Evolutionary conservation across 2,888 invertebrate genomes (phyloP).

Genomic region (Neoitamus cyanurus): DNA sequence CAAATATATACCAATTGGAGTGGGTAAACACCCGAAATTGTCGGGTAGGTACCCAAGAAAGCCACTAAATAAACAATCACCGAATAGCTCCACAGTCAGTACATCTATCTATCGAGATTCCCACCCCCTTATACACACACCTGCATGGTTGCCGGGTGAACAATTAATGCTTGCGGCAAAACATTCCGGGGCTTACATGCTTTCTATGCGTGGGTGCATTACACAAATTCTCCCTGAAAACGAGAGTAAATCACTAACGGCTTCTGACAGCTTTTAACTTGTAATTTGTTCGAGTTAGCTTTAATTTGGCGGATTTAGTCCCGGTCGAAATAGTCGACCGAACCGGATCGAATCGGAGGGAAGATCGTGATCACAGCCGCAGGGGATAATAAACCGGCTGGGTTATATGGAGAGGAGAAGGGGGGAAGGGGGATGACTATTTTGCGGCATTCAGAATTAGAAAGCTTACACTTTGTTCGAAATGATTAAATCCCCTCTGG

Average conservation of each 20-base stretch:
- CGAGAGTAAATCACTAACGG: conserved; percentile 22
- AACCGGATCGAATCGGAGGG: not conserved
- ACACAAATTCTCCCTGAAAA: not conserved
- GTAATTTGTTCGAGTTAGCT: conserved; percentile 35
- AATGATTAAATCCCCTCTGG: conserved; percentile 15
- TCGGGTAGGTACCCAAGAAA: not conserved
- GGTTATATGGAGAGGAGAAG: not conserved
- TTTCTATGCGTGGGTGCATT: not conserved
- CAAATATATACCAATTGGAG: conserved; percentile 10
- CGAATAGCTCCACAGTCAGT: not conserved
- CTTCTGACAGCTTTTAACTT: conserved; percentile 23
- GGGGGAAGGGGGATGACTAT: not conserved
- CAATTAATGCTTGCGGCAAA: not conserved
- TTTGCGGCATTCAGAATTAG: not conserved
- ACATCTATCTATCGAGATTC: not conserved
- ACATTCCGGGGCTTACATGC: not conserved
- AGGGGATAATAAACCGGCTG: not conserved
- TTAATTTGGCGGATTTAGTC: not conserved
- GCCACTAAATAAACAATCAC: conserved; percentile 35
- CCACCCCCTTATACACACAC: not conserved
- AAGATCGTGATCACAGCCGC: not conserved
- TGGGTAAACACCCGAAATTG: conserved; percentile 1
- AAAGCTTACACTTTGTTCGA: not conserved
- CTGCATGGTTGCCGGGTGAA: not conserved
- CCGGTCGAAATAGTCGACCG: not conserved